These are phyloP conservation scores for Euphonia xanthogaster DNA, from an alignment of 2,797 vertebrate genomes.

Conservation along the genomic window DNA sequence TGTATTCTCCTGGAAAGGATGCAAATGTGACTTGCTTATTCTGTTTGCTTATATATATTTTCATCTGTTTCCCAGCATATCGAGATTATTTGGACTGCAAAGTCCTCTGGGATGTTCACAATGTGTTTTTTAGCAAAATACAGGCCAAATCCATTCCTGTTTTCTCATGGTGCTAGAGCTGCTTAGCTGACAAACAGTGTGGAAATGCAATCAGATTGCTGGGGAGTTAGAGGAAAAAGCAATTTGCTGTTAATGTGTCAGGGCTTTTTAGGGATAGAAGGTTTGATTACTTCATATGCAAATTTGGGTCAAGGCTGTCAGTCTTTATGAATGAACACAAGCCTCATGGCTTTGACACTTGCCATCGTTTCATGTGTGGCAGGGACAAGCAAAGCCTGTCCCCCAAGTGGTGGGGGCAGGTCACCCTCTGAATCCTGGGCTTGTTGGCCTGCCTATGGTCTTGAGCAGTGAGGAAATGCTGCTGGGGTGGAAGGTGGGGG, in stretches of 20 bases:
- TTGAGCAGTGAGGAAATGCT: neutral
- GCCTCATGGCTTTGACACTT: neutral
- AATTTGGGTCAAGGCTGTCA: neutral
- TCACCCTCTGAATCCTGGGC: neutral
- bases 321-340: neutral
- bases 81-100: neutral
- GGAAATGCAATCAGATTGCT: neutral
- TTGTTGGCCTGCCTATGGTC: fast-evolving
- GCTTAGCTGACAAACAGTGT: neutral
- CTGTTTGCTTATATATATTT: neutral
- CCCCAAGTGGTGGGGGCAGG: neutral
- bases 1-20: neutral
- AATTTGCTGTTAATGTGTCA: neutral
- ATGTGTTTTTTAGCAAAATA: neutral
- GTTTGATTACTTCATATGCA: neutral
- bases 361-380: fast-evolving
- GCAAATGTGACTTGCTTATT: neutral
- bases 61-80: neutral
- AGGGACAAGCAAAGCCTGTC: neutral
- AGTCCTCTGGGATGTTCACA: neutral
- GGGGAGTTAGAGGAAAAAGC: neutral
- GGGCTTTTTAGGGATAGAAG: neutral
- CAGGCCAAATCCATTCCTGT: neutral
- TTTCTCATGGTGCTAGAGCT: neutral
- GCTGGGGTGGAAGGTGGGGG: neutral